Evolutionary conservation across 1,140 invertebrate species (phyloP).

Genomic region (Mercenaria mercenaria): DNA sequence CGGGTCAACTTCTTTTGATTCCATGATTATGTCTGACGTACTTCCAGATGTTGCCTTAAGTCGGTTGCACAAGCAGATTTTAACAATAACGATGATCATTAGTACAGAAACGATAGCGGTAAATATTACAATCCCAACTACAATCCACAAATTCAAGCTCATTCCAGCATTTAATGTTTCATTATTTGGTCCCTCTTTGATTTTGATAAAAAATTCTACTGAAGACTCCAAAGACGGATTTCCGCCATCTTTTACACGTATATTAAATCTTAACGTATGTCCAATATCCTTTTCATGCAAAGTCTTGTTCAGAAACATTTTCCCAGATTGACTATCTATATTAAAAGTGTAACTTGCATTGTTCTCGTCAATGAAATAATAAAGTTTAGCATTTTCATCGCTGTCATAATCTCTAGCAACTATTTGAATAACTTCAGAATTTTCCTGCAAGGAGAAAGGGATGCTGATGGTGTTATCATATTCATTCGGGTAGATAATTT

Average conservation of each 20-base stretch:
- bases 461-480: constrained; percentile 52
- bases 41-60: background rate
- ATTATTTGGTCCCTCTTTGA: background rate
- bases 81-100: constrained; percentile 51
- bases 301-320: constrained; percentile 47
- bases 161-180: background rate
- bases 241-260: constrained; percentile 51
- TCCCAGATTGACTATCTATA: constrained; percentile 25
- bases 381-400: constrained; percentile 48
- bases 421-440: constrained; percentile 26
- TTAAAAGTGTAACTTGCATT: constrained; percentile 32
- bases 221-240: constrained; percentile 21
- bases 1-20: constrained; percentile 22
- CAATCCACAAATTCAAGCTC: constrained; percentile 52
- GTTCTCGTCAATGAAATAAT: constrained; percentile 26
- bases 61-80: constrained; percentile 56
- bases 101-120: constrained; percentile 48
- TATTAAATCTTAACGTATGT: constrained; percentile 8
- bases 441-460: background rate
- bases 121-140: constrained; percentile 27
- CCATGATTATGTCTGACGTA: constrained; percentile 16
- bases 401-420: constrained; percentile 39
- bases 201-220: background rate
- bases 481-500: constrained; percentile 58
- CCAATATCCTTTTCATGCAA: constrained; percentile 44